Evolutionary conservation across 1,140 invertebrate genomes (phyloP), one percentile per base, ranked within the genome.

Genomic region (Procambarus clarkii): DNA sequence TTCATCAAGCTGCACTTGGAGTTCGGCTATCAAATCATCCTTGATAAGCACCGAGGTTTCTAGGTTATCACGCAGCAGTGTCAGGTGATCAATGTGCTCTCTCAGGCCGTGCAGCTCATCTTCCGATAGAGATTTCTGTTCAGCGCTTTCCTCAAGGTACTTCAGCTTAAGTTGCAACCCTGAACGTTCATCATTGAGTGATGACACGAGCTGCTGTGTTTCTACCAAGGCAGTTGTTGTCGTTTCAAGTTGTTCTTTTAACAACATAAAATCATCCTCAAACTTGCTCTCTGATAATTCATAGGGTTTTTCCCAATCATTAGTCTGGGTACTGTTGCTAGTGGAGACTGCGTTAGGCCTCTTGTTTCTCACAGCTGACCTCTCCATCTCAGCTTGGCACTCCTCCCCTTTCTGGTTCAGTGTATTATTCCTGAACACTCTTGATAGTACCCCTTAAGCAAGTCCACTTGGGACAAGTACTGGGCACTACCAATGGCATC

Each of bases 11-110:
- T 88, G 88, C 46, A 91, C 21, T 46, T 91, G 79, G 18, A 92
- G 71, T 46, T 93, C 92, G 3, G 84, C 79, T n/a, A 93, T 93
- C 21, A 89, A 71, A 54, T 92, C 91, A 21, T 90, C 91, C 58
- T 93, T 93, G n/a, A 54, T 46, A 71, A 83, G 54, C 18, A 91
- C 34, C 18, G 88, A 79, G 2, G 83, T 86, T 80, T 93, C 92
- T 18, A 93, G 64, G 78, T 93, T 93, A 64, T 93, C 92, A 8
- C 92, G 77, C 58, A 93, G 48, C 3, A 60, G 48, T 21, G 84
- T 92, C 3, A 93, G 60, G 79, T 93, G 92, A n/a, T 88, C 69
- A 77, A 92, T 58, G 21, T 86, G 45, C 15, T 91, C 90, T n/a
- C 18, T 87, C 58, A 91, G 8, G 34, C n/a, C 11, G 7, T 74